Evolutionary conservation across 2,888 invertebrate species (phyloP).

Genomic region (Nephrotoma guestfalica): DNA sequence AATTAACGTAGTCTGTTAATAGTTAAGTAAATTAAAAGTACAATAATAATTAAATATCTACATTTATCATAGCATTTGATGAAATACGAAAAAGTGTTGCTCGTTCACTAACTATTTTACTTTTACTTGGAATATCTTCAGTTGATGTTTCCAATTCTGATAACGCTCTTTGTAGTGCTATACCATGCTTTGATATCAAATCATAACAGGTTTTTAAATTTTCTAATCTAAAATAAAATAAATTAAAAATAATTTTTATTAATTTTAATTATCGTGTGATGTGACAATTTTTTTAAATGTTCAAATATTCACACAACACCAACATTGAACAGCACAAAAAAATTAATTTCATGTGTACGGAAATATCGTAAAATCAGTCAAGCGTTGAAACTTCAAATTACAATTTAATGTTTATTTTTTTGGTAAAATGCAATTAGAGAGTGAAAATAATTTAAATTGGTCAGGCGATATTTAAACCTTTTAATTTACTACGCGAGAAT

Average conservation of each 20-base stretch:
- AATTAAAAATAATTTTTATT: conserved; percentile 17
- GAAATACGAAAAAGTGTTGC: conserved; percentile 93
- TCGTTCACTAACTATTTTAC: conserved; percentile 82
- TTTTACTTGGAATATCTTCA: conserved; percentile 52
- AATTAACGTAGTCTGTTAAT: conserved; percentile 1
- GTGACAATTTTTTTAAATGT: background rate
- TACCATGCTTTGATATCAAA: conserved; percentile 76
- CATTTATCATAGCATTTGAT: conserved; percentile 94
- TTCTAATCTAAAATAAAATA: conserved; percentile 46
- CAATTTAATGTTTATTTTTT: background rate
- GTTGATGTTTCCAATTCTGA: conserved; percentile 57
- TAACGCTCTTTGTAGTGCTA: conserved; percentile 65
- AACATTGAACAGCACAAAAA: background rate
- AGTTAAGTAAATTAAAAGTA: conserved; percentile 5
- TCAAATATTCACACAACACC: background rate
- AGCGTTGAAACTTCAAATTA: background rate
- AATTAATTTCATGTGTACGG: background rate
- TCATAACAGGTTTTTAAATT: conserved; percentile 87
- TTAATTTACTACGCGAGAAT: background rate
- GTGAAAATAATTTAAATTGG: background rate
- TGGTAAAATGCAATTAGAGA: background rate
- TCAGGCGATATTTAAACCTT: background rate
- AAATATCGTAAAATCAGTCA: background rate
- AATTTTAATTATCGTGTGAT: background rate
- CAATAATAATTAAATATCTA: conserved; percentile 32